phyloP scores from a whole-genome alignment of 2,797 vertebrate genomes.

The Sebastes vulpes region DNA sequence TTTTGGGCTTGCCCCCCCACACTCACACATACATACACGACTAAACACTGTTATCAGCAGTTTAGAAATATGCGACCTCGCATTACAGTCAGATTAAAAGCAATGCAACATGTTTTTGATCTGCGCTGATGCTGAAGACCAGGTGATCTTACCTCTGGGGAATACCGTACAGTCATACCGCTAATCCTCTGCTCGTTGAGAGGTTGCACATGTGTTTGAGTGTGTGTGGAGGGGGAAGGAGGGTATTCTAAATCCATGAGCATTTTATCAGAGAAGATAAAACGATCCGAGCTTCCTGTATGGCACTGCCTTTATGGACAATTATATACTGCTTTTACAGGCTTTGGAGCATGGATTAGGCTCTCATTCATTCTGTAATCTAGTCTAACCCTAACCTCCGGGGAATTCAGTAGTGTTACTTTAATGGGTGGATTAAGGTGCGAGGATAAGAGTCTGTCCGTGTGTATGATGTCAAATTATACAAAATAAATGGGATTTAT shows the following conservation, averaged over 20 bases:
- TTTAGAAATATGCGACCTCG: neutral
- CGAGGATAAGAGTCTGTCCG: neutral
- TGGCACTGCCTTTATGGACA: slow-evolving; percentile 9
- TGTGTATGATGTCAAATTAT: neutral
- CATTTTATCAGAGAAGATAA: slow-evolving; percentile 49
- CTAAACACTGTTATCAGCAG: slow-evolving; percentile 2
- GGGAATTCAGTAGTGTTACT: slow-evolving; percentile 6
- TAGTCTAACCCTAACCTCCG: slow-evolving; percentile 33
- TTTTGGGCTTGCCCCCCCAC: neutral
- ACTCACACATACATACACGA: neutral
- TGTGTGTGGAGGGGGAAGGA: neutral
- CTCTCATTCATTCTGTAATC: slow-evolving; percentile 29
- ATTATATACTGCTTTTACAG: slow-evolving; percentile 34
- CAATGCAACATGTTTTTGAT: slow-evolving; percentile 16
- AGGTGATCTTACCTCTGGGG: slow-evolving; percentile 41
- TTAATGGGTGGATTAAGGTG: slow-evolving; percentile 38
- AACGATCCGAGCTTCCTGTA: slow-evolving; percentile 16
- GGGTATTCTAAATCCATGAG: slow-evolving; percentile 15
- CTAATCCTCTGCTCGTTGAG: slow-evolving; percentile 36
- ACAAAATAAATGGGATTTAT: neutral
- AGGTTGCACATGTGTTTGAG: slow-evolving; percentile 6
- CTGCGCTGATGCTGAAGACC: slow-evolving; percentile 22
- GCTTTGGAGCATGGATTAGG: slow-evolving; percentile 13
- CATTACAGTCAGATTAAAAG: slow-evolving; percentile 6
- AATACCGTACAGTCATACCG: slow-evolving; percentile 34